Evolutionary conservation across 2,888 invertebrate species (phyloP), one percentile per base, ranked within the genome.

Genomic region (Heliconius cydno): DNA sequence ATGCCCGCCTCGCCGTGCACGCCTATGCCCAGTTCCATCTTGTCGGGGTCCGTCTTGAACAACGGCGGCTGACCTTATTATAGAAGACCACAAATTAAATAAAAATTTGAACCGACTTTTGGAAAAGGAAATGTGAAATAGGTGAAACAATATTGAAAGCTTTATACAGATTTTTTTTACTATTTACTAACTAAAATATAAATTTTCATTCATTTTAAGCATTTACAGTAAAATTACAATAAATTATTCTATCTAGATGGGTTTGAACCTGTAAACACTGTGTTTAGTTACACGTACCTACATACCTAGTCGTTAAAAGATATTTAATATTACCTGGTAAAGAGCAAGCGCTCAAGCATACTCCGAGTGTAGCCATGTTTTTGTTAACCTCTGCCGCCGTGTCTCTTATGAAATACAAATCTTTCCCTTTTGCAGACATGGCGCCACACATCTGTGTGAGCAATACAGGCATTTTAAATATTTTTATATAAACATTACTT

Each of bases 351-450:
- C 95, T 95, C 70, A 97, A 90, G 76, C 96, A 96, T 10, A 97
- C 94, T 2, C 97, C 97, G 75, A 97, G 95, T 0, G 98, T 98
- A 0, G 96, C 96, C 92, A 96, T 94, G 84, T 95, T 92, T 67
- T 94, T 90, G 79, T 95, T 92, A 0, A 96, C 91, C 68, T 93
- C 90, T 3, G 86, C 87, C 30, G 96, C 95, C 83, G 92, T 90
- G 10, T 90, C 83, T 74, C 91, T 91, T 34, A 98, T 96, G 52
- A 96, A 95, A 1, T 92, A 87, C 79, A 98, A 87, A 46, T 93
- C 90, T 78, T 91, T 94, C 0, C 96, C 96, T 80, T 94, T 92
- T 81, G 96, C 96, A 0, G 98, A 96, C 95, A 98, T 93, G 1
- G 97, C 97, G 25, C 98, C 98, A 73, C 97, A 97, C 82, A 98